Conservation (phyloP, 2,797 vertebrate genomes). For the Macropus fuliginosus region DNA sequence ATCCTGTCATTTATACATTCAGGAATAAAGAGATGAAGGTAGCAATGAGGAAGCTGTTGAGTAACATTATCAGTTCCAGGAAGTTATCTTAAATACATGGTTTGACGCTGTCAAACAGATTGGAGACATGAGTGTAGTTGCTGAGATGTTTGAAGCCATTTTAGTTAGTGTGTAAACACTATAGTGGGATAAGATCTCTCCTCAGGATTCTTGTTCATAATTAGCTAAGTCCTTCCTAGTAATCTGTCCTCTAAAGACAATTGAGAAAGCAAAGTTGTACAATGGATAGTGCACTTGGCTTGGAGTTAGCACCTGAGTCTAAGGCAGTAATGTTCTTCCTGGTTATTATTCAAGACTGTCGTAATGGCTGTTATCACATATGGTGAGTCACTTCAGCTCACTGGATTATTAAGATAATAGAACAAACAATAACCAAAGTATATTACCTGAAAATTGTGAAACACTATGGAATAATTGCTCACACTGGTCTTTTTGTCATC, state of each 20-base stretch:
- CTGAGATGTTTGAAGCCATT: not conserved
- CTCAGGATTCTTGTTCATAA: not conserved
- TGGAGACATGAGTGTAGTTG: not conserved
- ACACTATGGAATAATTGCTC: not conserved
- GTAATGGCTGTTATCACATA: not conserved
- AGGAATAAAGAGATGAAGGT: conserved; percentile 71
- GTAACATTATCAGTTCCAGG: not conserved
- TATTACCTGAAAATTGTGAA: not conserved
- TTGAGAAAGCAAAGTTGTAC: not conserved
- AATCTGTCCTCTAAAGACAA: not conserved
- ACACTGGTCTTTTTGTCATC: not conserved
- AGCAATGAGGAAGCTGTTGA: not conserved
- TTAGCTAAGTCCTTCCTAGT: not conserved
- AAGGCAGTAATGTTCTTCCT: not conserved
- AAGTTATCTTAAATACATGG: not conserved
- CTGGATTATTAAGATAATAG: not conserved
- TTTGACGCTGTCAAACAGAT: not conserved
- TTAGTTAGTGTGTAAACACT: not conserved
- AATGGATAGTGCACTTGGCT: not conserved
- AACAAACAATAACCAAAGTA: not conserved
- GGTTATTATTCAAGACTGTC: not conserved
- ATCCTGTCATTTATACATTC: conserved; percentile 74
- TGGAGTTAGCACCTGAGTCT: not conserved
- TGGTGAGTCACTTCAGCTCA: not conserved
- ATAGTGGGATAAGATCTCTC: not conserved